phyloP scores from a whole-genome alignment of 2,797 vertebrate species.

The Lophius americanus region DNA sequence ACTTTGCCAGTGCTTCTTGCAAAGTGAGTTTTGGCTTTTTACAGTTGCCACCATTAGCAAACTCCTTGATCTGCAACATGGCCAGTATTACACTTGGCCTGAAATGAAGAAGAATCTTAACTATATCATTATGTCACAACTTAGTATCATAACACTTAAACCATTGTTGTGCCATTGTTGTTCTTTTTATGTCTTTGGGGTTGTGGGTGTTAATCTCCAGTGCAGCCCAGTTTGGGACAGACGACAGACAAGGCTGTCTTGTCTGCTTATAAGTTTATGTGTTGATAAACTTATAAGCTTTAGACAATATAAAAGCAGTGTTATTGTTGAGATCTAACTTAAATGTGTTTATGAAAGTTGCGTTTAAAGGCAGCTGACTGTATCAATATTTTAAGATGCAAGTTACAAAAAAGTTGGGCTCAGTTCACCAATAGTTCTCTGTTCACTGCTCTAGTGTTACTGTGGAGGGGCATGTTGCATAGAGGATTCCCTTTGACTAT shows the following conservation, averaged over 20 bases:
- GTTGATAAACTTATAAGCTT: background rate
- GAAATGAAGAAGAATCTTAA: background rate
- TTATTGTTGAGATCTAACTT: background rate
- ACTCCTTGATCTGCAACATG: no score
- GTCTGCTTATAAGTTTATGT: no score
- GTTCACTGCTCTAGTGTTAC: slow-evolving; percentile 41
- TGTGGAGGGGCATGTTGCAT: slow-evolving; percentile 46
- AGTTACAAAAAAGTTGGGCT: background rate
- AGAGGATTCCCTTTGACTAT: slow-evolving; percentile 66
- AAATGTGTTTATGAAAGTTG: background rate
- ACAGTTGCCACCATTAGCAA: no score
- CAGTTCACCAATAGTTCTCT: slow-evolving; percentile 19
- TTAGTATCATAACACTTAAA: background rate
- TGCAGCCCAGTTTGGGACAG: no score
- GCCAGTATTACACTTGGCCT: background rate
- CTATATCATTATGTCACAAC: background rate
- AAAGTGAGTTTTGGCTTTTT: no score
- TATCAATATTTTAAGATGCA: slow-evolving; percentile 11
- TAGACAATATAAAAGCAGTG: background rate
- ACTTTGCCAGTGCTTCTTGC: no score
- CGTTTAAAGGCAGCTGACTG: background rate
- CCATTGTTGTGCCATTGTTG: background rate
- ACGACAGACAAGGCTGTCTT: no score
- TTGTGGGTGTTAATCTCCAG: background rate
- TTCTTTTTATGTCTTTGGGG: background rate